Conservation (phyloP, 2,113 vertebrate genomes). For the Cyphomyrus plagiostoma region DNA sequence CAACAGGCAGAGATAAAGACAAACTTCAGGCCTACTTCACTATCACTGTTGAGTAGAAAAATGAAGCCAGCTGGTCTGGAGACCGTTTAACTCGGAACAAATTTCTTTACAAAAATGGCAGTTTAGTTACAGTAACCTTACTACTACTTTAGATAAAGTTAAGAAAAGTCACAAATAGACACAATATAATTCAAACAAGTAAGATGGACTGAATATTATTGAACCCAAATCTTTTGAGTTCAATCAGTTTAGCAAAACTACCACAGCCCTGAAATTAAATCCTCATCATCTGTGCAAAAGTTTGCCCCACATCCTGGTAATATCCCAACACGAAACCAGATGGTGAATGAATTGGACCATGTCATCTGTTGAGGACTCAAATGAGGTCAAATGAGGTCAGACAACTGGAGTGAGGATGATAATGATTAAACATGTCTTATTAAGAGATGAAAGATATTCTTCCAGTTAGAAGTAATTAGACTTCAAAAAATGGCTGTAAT, state of each 20-base stretch:
- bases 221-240: neutral
- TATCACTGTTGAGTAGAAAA: neutral
- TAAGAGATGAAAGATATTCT: slow-evolving; percentile 37
- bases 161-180: neutral
- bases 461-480: slow-evolving; percentile 26
- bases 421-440: slow-evolving; percentile 35
- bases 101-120: neutral
- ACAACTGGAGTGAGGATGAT: slow-evolving; percentile 28
- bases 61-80: neutral
- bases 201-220: neutral
- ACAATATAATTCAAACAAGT: neutral
- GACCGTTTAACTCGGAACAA: neutral
- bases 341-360: slow-evolving; percentile 34
- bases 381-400: slow-evolving; percentile 26
- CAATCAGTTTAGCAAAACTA: slow-evolving; percentile 16
- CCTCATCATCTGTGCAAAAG: slow-evolving; percentile 34
- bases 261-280: slow-evolving; percentile 29
- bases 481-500: slow-evolving; percentile 13
- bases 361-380: slow-evolving; percentile 43
- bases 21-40: neutral
- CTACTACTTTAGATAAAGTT: neutral
- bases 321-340: slow-evolving; percentile 34
- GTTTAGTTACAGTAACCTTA: slow-evolving; percentile 23
- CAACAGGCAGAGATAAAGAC: neutral
- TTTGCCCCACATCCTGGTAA: slow-evolving; percentile 29